phyloP scores from a whole-genome alignment of 2,888 invertebrate genomes.

The Eutolmus rufibarbis region DNA sequence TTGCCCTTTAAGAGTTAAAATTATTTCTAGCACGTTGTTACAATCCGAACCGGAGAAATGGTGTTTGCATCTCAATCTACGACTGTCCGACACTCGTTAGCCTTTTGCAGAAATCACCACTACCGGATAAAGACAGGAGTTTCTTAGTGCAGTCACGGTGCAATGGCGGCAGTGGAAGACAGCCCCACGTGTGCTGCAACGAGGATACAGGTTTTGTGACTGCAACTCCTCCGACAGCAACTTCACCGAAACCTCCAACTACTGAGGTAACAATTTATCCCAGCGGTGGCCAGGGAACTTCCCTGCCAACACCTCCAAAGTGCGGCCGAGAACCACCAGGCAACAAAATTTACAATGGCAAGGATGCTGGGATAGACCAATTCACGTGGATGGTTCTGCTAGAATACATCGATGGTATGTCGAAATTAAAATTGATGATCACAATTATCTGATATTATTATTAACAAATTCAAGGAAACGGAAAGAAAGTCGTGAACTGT shows the following conservation, averaged over 20 bases:
- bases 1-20: neutral
- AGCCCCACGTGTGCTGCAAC: constrained; percentile 59
- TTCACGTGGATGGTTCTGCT: constrained; percentile 76
- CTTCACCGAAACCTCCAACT: neutral
- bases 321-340: constrained; percentile 57
- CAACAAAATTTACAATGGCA: constrained; percentile 71
- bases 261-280: neutral
- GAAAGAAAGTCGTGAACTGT: constrained; percentile 64
- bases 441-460: neutral
- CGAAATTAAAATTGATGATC: constrained; percentile 26
- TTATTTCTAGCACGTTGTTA: constrained; percentile 64
- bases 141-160: constrained; percentile 58
- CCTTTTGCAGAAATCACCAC: constrained; percentile 49
- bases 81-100: constrained; percentile 55
- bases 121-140: constrained; percentile 49
- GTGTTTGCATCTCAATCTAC: constrained; percentile 57
- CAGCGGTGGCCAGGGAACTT: constrained; percentile 50
- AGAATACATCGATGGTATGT: constrained; percentile 70
- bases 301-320: constrained; percentile 55
- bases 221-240: constrained; percentile 1
- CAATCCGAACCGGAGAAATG: constrained; percentile 57
- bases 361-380: constrained; percentile 68
- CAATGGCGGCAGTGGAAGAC: constrained; percentile 52
- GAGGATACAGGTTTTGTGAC: constrained; percentile 51
- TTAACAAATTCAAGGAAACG: constrained; percentile 49